These are phyloP conservation scores for Acridotheres tristis DNA, from an alignment of 2,797 vertebrate species.

Conservation along the genomic window DNA sequence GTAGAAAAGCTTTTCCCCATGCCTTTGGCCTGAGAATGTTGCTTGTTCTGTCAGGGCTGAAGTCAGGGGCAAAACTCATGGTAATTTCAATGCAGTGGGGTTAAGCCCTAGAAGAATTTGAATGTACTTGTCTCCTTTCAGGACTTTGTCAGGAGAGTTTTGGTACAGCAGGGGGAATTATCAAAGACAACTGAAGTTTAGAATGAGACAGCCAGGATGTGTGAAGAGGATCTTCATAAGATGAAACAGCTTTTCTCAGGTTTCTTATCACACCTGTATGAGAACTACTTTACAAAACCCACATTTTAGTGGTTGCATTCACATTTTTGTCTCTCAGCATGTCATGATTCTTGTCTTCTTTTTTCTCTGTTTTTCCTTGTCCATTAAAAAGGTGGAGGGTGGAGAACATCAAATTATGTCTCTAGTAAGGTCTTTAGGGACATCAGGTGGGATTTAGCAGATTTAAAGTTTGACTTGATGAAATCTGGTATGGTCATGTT, in stretches of 20 bases:
- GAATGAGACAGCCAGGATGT: neutral
- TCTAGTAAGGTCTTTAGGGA: neutral
- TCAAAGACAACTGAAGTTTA: neutral
- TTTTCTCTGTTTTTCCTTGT: neutral
- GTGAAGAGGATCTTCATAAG: neutral
- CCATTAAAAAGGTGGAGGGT: neutral
- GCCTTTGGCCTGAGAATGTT: neutral
- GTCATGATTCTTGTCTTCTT: neutral
- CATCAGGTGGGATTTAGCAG: neutral
- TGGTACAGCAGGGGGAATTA: neutral
- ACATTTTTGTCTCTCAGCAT: neutral
- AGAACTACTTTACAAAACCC: neutral
- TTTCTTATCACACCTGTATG: neutral
- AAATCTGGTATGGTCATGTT: neutral
- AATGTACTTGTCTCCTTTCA: slow-evolving; percentile 33
- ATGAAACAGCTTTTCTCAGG: neutral
- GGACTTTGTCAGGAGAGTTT: slow-evolving; percentile 14
- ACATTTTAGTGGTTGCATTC: neutral
- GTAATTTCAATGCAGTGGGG: neutral
- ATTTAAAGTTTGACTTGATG: neutral
- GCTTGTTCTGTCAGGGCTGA: slow-evolving; percentile 34
- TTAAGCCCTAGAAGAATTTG: slow-evolving; percentile 38
- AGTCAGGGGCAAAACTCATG: slow-evolving; percentile 44
- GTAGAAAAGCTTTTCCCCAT: slow-evolving; percentile 28
- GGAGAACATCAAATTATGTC: neutral